Evolutionary conservation across 1,140 invertebrate genomes (phyloP), one percentile per base, ranked within the genome.

Genomic region (Achatina immaculata): DNA sequence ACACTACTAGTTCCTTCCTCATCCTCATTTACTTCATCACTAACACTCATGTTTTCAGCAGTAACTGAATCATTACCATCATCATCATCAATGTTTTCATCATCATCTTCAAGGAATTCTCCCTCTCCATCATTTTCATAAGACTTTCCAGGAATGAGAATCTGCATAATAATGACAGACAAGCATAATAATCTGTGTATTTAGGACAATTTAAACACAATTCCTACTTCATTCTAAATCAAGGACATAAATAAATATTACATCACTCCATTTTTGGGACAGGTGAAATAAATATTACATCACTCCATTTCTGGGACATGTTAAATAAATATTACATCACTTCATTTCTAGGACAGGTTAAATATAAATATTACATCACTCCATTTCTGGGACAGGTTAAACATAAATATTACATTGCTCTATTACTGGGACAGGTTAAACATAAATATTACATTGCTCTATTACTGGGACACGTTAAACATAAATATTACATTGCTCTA

Each of bases 21-120:
- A 38, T 85, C 85, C 24, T 83, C 82, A 6, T 87, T 86, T 38
- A 81, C 85, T 24, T 85, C 76, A 36, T 71, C 69, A 58, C 66
- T 62, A 38, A 40, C 80, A 34, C 43, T 34, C 14, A 0, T 42
- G 16, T 71, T 65, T 14, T 69, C 48, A 42, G 36, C 42, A 71
- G 11, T 42, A 9, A 48, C 45, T 4, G 31, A 28, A 36, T 68
- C 65, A 19, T 81, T 65, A 43, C 55, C 78, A 48, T 21, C 28
- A 40, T 78, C 55, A 31, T 71, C 45, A 65, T 40, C 72, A 43
- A 28, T 40, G 36, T 75, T 45, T 2, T 82, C 81, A 73, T 72
- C 66, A 31, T 19, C 69, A 1, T 82, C 82, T 43, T 81, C 81
- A n/a, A 78, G 62, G 21, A 78, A 36, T 19, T 48, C 62, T 31